Base-by-base conservation (phyloP, 1,140 invertebrate species). In the Phthorimaea operculella region DNA sequence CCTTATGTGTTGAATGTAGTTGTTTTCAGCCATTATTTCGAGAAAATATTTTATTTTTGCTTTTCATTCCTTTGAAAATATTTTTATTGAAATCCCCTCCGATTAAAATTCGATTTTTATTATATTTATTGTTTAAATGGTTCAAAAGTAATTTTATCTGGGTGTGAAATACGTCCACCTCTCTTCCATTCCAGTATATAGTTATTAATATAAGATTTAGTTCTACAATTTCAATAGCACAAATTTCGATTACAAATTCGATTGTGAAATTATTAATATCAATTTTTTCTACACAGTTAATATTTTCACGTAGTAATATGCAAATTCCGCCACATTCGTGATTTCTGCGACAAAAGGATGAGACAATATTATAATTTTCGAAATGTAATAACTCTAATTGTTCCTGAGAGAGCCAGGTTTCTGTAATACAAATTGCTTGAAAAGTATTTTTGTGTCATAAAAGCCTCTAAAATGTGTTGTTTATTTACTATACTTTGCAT, bases 111-210 rank as follows among this genome's bases (percentile, higher is more conserved):
- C 63, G 57, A 36, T 18, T 14, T 58, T 51, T 60, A 9, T 17
- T 14, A 28, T 56, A 63, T 58, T 65, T 63, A 28, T 54, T 56
- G 9, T 55, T 53, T 16, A 65, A 15, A 17, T 54, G 55, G 16
- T 60, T 55, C 54, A 68, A 51, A 14, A 65, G 44, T 44, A 47
- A 12, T 47, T 53, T 21, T 44, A 68, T 49, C 57, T 63, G 57
- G 3, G 3, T 53, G 39, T 58, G 55, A 52, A 68, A 65, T 53
- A 60, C 8, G 14, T 62, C 58, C 16, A 53, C 44, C 56, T 57
- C 54, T 56, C 59, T 68, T 53, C 59, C 54, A 60, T 68, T 68
- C 63, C 66, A 68, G 34, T 68, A 68, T 10, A 68, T 53, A 51
- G 21, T 45, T 51, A 65, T 52, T 12, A 68, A 17, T 17, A 64